Base-by-base conservation (phyloP, 2,113 vertebrate genomes). In the Ahaetulla prasina region DNA sequence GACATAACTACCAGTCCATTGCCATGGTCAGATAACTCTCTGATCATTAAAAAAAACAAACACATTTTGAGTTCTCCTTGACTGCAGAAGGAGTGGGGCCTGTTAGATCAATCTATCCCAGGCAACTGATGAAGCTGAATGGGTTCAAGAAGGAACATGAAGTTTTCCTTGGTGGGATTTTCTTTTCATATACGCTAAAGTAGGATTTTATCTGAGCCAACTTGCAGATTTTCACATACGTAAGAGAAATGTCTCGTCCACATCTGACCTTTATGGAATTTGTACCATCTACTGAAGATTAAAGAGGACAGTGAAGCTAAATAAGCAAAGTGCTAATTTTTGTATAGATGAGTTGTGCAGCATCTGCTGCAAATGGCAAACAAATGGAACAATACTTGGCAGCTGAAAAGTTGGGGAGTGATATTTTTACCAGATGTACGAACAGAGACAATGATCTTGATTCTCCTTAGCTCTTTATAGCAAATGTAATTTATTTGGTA, bases 331-430 rank as follows among this genome's bases (percentile, higher is more conserved):
- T 90, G 8, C 90, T 45, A 4, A 1, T 1, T 94, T 94, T 90
- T 94, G 49, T 89, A n/a, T 92, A 94, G 88, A 30, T 85, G 22
- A 87, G 22, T 39, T 94, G 2, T 47, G 14, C 8, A 3, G 4
- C 53, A 92, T 91, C 90, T 96, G 30, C 87, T 94, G 5, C 11
- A 91, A 92, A 93, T 95, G 92, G 88, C 90, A 95, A 95, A 74
- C 9, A 45, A 92, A 35, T 90, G 80, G 30, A 93, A 89, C 74
- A 88, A 16, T 57, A 93, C 93, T 60, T 94, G 68, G 22, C 87
- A 89, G 39, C 85, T 35, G 60, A 91, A 43, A 57, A 57, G 5
- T 92, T 91, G 88, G 10, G 23, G 20, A 43, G 20, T 91, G 88
- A 16, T 10, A 2, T 0, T 0, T 63, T 45, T 14, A 89, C n/a